Conservation (phyloP, 2,888 invertebrate species). For the Dorcus parallelipipedus region DNA sequence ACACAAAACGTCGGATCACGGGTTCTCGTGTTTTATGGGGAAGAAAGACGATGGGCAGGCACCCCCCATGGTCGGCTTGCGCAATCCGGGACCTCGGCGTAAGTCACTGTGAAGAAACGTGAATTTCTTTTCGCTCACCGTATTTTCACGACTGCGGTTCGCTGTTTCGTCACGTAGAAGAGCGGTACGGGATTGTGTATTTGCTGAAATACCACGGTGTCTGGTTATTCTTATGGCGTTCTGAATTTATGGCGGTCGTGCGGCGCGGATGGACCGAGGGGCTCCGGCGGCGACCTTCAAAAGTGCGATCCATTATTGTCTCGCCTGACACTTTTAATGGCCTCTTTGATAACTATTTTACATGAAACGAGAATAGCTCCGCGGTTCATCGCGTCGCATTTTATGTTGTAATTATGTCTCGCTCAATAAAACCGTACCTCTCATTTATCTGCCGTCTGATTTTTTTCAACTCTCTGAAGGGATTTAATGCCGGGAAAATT, state of each 20-base stretch:
- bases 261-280: constrained; percentile 14
- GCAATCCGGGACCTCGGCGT: constrained; percentile 21
- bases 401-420: no score
- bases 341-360: constrained; percentile 7
- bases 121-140: constrained; percentile 9
- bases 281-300: constrained; percentile 6
- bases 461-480: no score
- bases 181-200: constrained; percentile 26
- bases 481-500: no score
- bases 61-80: constrained; percentile 18
- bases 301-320: constrained; percentile 3
- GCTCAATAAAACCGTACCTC: no score
- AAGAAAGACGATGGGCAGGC: no score
- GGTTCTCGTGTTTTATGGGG: background rate
- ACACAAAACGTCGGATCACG: background rate
- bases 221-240: constrained; percentile 25
- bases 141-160: constrained; percentile 24
- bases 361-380: background rate
- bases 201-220: constrained; percentile 29
- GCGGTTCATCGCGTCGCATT: no score
- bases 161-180: constrained; percentile 28
- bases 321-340: background rate
- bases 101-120: constrained; percentile 21
- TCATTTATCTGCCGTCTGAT: no score
- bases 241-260: constrained; percentile 27